A percentile compares a stretch with the other conserved stretches of the same genome.
Conservation (phyloP, 2,888 invertebrate species). For the Neuroscelio doddi region DNA sequence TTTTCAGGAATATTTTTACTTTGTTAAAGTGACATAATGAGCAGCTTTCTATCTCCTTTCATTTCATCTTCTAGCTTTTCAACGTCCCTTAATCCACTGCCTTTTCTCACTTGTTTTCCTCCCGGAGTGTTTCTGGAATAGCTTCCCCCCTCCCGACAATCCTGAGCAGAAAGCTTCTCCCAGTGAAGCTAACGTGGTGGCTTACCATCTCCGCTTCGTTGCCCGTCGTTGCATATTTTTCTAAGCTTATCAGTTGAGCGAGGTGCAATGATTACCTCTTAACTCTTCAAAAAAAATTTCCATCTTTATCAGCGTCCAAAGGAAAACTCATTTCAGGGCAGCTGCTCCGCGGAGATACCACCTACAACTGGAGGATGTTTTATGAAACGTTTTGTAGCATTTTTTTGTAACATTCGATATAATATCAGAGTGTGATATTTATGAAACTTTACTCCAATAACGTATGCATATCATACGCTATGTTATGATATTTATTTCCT, state of each 20-base stretch:
- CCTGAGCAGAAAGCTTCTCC: conserved; percentile 27
- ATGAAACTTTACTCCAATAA: too few relatives aligned
- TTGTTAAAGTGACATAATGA: conserved; percentile 1
- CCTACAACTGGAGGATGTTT: conserved; percentile 10
- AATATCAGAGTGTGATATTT: too few relatives aligned
- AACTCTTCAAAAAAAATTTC: conserved; percentile 30
- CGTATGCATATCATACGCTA: too few relatives aligned
- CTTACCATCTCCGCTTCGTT: conserved; percentile 30
- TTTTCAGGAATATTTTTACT: background rate
- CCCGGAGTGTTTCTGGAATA: conserved; percentile 27
- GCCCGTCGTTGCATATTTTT: conserved; percentile 39
- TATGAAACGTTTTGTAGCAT: conserved; percentile 14
- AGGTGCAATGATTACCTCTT: conserved; percentile 34
- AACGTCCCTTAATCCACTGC: conserved; percentile 23
- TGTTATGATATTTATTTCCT: too few relatives aligned
- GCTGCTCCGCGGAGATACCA: conserved; percentile 15
- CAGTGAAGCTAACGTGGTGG: conserved; percentile 20
- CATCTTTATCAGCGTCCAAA: conserved; percentile 30
- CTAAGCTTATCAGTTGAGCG: conserved; percentile 30
- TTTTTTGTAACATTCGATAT: conserved; percentile 4
- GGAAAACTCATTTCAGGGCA: conserved; percentile 15
- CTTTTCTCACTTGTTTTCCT: conserved; percentile 22
- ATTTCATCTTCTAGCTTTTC: conserved; percentile 7
- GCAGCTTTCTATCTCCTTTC: conserved; percentile 3
- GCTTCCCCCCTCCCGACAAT: conserved; percentile 32